Base-by-base conservation (phyloP, 2,113 vertebrate genomes). In the Chrysochloris asiatica region DNA sequence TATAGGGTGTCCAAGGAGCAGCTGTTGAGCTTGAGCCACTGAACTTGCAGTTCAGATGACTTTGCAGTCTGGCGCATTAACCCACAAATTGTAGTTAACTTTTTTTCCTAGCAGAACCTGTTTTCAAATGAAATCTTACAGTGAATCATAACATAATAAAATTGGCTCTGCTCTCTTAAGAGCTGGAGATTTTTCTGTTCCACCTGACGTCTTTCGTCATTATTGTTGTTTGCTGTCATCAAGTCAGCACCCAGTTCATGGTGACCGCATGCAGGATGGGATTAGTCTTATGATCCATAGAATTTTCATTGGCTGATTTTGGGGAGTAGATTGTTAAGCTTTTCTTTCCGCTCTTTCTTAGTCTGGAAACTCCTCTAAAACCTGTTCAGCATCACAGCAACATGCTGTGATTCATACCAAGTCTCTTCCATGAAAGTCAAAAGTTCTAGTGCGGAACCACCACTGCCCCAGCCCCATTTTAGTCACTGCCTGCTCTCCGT, bases 121-220 rank as follows among this genome's bases (percentile, higher is more conserved):
- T 90, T 73, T 78, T 48, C 79, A 61, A 54, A 56, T 65, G 72
- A 93, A 91, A 87, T 91, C 47, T 93, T 93, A 13, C 8, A 50
- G 4, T 17, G 13, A 71, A 38, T 28, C 21, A 3, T 83, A 81
- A 36, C 17, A 41, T 79, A 84, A 50, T 52, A 38, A 26, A 90
- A 22, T 56, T 78, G 79, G 17, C 54, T 8, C 14, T n/a, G n/a
- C n/a, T n/a, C n/a, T n/a, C 50, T 4, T 52, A 90, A 14, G 33
- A 36, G 16, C 6, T 90, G 9, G 59, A 26, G 24, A 41, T 9
- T 28, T 38, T 47, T 38, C 47, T 79, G 1, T 11, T 65, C 30
- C 9, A 26, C 12, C 41, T 19, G n/a, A 7, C 14, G 9, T 69
- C 65, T 22, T n/a, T 33, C 16, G n/a, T 67, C 19, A 19, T 36